Conservation (phyloP, 2,888 invertebrate genomes). For the Tyria jacobaeae region DNA sequence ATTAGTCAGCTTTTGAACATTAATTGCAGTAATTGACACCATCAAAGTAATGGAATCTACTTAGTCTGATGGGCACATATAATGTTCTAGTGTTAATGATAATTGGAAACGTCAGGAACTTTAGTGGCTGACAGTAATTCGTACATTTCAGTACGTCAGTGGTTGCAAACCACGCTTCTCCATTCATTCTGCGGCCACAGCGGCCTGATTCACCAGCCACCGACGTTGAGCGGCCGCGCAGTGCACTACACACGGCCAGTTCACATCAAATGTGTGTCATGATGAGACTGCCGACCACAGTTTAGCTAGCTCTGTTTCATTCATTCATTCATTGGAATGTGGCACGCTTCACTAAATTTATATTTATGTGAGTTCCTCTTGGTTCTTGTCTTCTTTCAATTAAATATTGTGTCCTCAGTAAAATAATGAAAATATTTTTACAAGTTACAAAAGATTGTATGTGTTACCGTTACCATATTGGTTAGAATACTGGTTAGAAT, state of each 20-base stretch:
- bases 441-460: too few relatives aligned
- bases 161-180: conserved; percentile 11
- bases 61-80: not conserved
- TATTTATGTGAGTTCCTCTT: too few relatives aligned
- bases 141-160: not conserved
- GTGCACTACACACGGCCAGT: not conserved
- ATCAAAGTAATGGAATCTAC: not conserved
- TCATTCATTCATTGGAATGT: not conserved
- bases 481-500: too few relatives aligned
- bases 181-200: conserved; percentile 5
- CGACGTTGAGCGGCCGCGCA: not conserved
- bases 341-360: not conserved
- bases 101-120: not conserved
- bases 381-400: too few relatives aligned
- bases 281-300: conserved; percentile 1
- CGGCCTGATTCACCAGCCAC: conserved; percentile 9
- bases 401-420: too few relatives aligned
- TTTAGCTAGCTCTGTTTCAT: not conserved
- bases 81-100: not conserved
- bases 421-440: too few relatives aligned
- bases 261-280: not conserved
- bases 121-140: not conserved
- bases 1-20: too few relatives aligned
- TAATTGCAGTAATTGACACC: not conserved
- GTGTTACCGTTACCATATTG: too few relatives aligned